These are phyloP conservation scores for Tiliqua scincoides DNA, from an alignment of 2,113 vertebrate species.

Conservation along the genomic window DNA sequence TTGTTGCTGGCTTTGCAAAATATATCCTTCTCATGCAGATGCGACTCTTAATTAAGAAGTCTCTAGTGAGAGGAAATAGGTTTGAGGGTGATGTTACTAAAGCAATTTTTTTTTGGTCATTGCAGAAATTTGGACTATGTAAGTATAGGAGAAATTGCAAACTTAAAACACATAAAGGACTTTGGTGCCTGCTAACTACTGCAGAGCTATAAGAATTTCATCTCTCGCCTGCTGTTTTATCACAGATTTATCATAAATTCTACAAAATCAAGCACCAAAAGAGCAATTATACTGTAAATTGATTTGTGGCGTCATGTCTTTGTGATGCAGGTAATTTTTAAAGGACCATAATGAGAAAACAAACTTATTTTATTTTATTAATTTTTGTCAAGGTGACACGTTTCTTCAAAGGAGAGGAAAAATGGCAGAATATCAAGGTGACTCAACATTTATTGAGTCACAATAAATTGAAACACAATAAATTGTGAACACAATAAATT, in stretches of 20 bases:
- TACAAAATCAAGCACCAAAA: constrained; percentile 10
- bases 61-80: constrained; percentile 64
- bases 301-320: background rate
- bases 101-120: constrained; percentile 62
- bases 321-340: background rate
- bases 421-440: background rate
- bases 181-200: constrained; percentile 12
- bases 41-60: constrained; percentile 77
- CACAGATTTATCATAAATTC: constrained; percentile 18
- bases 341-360: background rate
- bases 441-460: background rate
- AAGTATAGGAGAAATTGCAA: constrained; percentile 64
- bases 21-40: constrained; percentile 71
- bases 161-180: constrained; percentile 47
- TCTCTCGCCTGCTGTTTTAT: background rate
- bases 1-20: constrained; percentile 77
- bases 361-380: background rate
- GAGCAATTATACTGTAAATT: background rate
- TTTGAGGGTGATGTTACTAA: constrained; percentile 68
- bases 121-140: constrained; percentile 63
- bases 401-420: background rate
- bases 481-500: too few relatives aligned
- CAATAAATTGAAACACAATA: too few relatives aligned
- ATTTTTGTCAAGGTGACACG: background rate
- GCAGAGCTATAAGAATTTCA: constrained; percentile 22